phyloP scores from a whole-genome alignment of 2,888 invertebrate species.

The Ptychoptera albimana region DNA sequence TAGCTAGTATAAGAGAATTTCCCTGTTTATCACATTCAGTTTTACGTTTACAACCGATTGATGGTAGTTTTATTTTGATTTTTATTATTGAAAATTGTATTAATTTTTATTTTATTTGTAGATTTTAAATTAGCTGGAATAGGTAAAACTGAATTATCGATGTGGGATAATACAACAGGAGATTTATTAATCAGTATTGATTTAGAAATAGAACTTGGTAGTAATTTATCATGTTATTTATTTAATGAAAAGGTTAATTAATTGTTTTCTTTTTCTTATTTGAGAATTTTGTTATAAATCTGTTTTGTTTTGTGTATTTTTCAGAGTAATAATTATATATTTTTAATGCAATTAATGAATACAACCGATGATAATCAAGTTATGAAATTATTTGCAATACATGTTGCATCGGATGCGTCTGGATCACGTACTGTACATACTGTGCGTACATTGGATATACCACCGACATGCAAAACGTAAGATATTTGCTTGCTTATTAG shows the following conservation, averaged over 20 bases:
- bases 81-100: background rate
- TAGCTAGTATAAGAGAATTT: conserved; percentile 28
- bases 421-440: no score
- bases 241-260: background rate
- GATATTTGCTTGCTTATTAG: no score
- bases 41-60: conserved; percentile 22
- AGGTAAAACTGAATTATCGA: conserved; percentile 22
- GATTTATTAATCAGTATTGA: conserved; percentile 28
- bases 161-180: conserved; percentile 30
- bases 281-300: no score
- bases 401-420: no score
- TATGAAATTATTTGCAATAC: no score
- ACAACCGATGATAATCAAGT: no score
- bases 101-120: background rate
- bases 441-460: no score
- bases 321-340: no score
- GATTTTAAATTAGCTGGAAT: conserved; percentile 28
- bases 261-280: no score
- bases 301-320: no score
- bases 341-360: no score
- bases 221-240: conserved; percentile 13
- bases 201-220: conserved; percentile 21
- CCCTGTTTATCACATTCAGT: conserved; percentile 24
- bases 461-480: no score
- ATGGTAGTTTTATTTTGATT: conserved; percentile 13